Conservation (phyloP, 2,888 invertebrate species). For the Apodemia hepburni region DNA sequence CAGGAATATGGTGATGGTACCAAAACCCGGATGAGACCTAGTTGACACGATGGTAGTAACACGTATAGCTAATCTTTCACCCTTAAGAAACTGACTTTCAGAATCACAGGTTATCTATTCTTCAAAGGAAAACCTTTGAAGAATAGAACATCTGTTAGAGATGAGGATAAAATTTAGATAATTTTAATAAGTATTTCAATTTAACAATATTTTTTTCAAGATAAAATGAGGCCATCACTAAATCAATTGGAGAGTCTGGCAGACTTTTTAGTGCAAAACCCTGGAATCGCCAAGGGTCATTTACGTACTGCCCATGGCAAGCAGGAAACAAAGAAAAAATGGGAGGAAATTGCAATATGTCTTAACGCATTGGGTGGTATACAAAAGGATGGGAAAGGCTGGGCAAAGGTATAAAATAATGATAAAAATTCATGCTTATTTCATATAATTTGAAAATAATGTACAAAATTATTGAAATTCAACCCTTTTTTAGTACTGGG, state of each 20-base stretch:
- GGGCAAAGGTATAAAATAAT: slow-evolving; percentile 15
- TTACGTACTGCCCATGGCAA: slow-evolving; percentile 21
- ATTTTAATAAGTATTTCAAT: too few species aligned
- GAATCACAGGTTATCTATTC: too few species aligned
- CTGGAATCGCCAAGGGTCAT: slow-evolving; percentile 24
- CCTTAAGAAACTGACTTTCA: too few species aligned
- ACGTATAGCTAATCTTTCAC: too few species aligned
- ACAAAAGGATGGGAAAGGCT: slow-evolving; percentile 21
- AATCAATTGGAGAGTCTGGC: slow-evolving; percentile 19
- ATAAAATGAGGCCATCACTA: slow-evolving; percentile 11
- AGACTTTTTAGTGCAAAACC: slow-evolving; percentile 23
- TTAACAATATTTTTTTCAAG: too few species aligned
- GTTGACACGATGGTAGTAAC: too few species aligned
- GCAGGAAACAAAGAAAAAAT: slow-evolving; percentile 16
- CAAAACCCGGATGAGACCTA: too few species aligned
- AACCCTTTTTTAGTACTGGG: slow-evolving; percentile 15
- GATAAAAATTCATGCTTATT: not conserved
- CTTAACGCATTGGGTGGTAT: slow-evolving; percentile 25
- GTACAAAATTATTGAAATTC: not conserved
- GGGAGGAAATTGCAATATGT: not conserved
- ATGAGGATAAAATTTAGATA: not conserved
- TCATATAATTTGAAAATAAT: slow-evolving; percentile 1
- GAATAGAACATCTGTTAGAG: too few species aligned
- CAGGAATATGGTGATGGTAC: too few species aligned
- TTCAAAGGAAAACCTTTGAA: too few species aligned